Evolutionary conservation across 1,140 invertebrate genomes (phyloP), one percentile per base, ranked within the genome.

Genomic region (Cydia amplana): DNA sequence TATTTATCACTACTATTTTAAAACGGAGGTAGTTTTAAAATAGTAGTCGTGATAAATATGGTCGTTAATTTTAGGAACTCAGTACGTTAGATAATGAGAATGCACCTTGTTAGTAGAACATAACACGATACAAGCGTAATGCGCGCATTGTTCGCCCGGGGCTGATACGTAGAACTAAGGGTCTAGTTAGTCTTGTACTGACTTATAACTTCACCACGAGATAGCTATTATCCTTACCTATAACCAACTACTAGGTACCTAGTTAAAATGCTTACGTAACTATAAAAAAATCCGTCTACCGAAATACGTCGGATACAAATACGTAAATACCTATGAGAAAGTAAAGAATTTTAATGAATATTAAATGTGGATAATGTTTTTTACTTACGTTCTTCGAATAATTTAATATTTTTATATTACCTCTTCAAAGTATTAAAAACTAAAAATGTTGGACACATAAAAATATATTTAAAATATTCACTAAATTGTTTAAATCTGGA

Each of bases 91-190:
- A 10, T 60, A 60, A 60, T 60, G 20, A 55, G 51, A 23, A 60
- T 60, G 55, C 55, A 60, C 55, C 55, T 60, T 60, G 55, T 60
- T 60, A 60, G 55, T 23, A 12, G 55, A 60, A 60, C 20, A 60
- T 23, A 23, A 60, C 20, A 60, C 9, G 10, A 23, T 60, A 60
- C 20, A 60, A 23, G 55, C 55, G 9, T 60, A 60, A 60, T 23
- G 55, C 55, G 55, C 1, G 55, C 55, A 10, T 23, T 60, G 20
- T 60, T 60, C 20, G 55, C 55, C 55, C 7, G 55, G 6, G 20
- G 55, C 55, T 23, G 51, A 18, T 55, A 46, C n/a, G 2, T 18
- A 51, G 16, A 23, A 23, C 55, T 60, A 60, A 60, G 55, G 55
- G 55, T 23, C 55, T 60, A 23, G 55, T 12, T 60, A 55, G 51